Base-by-base conservation (phyloP, 2,113 vertebrate genomes). In the Centropristis striata region DNA sequence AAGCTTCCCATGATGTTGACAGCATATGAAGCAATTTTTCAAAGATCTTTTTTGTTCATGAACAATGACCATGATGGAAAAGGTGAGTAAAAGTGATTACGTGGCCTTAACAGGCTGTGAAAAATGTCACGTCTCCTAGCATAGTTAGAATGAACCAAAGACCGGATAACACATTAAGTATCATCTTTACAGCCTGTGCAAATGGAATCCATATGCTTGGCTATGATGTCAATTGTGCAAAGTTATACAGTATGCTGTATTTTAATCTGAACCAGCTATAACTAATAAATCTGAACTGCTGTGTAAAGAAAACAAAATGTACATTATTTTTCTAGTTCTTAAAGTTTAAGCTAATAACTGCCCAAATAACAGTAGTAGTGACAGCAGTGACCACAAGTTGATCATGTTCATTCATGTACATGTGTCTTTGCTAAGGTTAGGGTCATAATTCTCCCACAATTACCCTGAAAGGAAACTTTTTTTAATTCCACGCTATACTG, bases 381-480 rank as follows among this genome's bases (percentile, higher is more conserved):
- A n/a, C n/a, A n/a, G n/a, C n/a, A n/a, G n/a, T n/a, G n/a, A n/a
- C n/a, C 4, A 54, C 11, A 53, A 13, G 25, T 53, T 73, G 25
- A 49, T 46, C 47, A 54, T 11, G 37, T 39, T 8, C 4, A 39
- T 81, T 53, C 47, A 49, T 63, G 14, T 70, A 7, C 39, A 1
- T 27, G n/a, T 49, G 42, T 69, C 39, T 49, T 54, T 78, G 60
- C 21, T 46, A 37, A 83, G 64, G 80, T 84, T 50, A 80, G 2
- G 60, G 61, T 84, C 79, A 39, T 27, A 69, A 51, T 73, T 86
- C 63, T 86, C 86, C 74, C 83, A 83, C 64, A 79, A n/a, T 36
- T 64, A 47, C 55, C 28, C 67, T 16, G 37, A 37, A 28, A 8
- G 28, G 21, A 5, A 2, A 1, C 39, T 63, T 72, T 81, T 73